Conservation (phyloP, 2,113 vertebrate species). For the Silurus asotus region DNA sequence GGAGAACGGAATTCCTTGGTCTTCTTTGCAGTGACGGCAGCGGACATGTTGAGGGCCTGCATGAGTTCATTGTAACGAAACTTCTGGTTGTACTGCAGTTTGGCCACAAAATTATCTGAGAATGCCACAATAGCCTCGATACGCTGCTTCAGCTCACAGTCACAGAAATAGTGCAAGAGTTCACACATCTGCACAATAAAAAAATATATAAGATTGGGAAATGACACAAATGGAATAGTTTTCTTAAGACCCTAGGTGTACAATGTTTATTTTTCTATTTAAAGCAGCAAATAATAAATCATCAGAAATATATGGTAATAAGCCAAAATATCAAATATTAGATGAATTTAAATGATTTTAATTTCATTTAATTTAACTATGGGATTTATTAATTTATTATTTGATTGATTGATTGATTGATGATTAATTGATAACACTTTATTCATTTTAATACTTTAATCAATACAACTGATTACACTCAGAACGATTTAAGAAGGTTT, state of each 20-base stretch:
- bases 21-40: constrained; percentile 92
- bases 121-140: constrained; percentile 94
- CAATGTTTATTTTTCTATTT: not conserved
- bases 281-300: not conserved
- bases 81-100: constrained; percentile 94
- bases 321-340: too few relatives aligned
- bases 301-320: not conserved
- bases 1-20: constrained; percentile 96
- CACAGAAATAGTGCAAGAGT: constrained; percentile 95
- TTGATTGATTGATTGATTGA: not conserved
- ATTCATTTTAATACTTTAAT: not conserved
- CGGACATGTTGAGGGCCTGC: constrained; percentile 96
- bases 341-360: too few relatives aligned
- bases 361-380: not conserved
- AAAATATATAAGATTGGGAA: not conserved
- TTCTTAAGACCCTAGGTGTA: not conserved
- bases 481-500: not conserved
- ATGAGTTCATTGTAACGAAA: constrained; percentile 96
- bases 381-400: not conserved
- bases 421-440: not conserved
- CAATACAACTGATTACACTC: not conserved
- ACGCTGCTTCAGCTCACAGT: constrained; percentile 93
- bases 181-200: constrained; percentile 87
- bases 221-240: not conserved
- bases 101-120: constrained; percentile 90